Base-by-base conservation (phyloP, 2,797 vertebrate genomes). In the Periparus ater region DNA sequence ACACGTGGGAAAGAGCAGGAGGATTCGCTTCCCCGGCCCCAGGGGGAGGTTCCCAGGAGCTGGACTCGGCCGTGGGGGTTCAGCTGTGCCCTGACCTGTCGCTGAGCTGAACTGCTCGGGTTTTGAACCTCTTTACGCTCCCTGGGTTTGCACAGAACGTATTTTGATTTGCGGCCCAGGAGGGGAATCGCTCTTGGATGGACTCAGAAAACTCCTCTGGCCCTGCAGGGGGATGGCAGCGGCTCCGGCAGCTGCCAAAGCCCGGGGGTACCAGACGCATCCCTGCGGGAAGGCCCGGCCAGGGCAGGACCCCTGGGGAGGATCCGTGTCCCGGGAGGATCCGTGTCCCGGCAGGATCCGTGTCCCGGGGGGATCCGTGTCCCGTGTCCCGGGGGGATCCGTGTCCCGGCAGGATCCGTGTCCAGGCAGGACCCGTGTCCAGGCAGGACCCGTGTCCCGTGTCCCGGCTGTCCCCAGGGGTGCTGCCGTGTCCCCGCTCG, bases 161-260 rank as follows among this genome's bases (percentile, higher is more conserved):
- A 17, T 14, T 89, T 89, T 34, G 6, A 45, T 57, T 53, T 10
- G 38, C 22, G n/a, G 0, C 7, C 20, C 66, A 15, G 75, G 22
- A 85, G 51, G 61, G 66, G 36, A 74, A 87, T 38, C 2, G 0
- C 32, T 36, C 21, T 22, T 3, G 11, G 67, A 14, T 22, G 44
- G 48, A 22, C 30, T 26, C 45, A 67, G 61, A 36, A 53, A 89
- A 13, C 38, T 40, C 38, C 65, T 40, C 34, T 27, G 32, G 32
- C 30, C 2, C 0, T 13, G 60, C 45, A 0, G 1, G 38, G 67
- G 30, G 23, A 7, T 48, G 58, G 7, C 1, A 0, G 36, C 0
- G 2, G 23, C 12, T 19, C 30, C 6, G 10, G n/a, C 13, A 7
- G 15, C 60, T 38, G 26, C 70, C 74, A 8, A 30, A 60, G 2